Evolutionary conservation across 2,113 vertebrate genomes (phyloP).

Genomic region (Lethenteron reissneri): DNA sequence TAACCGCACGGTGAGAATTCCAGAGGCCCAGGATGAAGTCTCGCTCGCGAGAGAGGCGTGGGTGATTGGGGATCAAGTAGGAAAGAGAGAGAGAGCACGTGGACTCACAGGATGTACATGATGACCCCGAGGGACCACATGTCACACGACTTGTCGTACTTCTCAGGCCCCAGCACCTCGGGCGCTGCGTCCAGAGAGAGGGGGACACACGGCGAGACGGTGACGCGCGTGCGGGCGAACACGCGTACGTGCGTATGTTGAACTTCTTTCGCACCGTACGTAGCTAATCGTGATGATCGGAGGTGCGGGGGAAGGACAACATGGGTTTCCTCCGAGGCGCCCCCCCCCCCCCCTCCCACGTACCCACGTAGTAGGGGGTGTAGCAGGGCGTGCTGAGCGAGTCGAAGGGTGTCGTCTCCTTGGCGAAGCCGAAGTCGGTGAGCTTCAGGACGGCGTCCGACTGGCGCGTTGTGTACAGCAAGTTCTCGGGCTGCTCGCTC

Average conservation of each 20-base stretch:
- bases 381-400: conserved; percentile 85
- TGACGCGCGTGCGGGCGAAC: too few relatives aligned
- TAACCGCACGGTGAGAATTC: too few relatives aligned
- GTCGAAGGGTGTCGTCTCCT: conserved; percentile 75
- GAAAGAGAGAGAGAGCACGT: background rate
- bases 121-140: conserved; percentile 99
- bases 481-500: conserved; percentile 58
- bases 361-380: conserved; percentile 93
- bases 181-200: conserved; percentile 33
- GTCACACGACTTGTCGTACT: conserved; percentile 96
- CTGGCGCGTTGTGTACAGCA: conserved; percentile 59
- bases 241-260: too few relatives aligned
- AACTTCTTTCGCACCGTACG: too few relatives aligned
- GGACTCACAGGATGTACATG: conserved; percentile 94
- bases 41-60: too few relatives aligned
- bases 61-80: background rate
- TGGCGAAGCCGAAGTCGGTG: conserved; percentile 93
- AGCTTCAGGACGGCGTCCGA: conserved; percentile 57
- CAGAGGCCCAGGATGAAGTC: too few relatives aligned
- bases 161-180: conserved; percentile 89
- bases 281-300: too few relatives aligned
- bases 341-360: conserved; percentile 16
- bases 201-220: too few relatives aligned
- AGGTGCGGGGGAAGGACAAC: too few relatives aligned
- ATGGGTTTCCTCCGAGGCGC: background rate